Base-by-base conservation (phyloP, 2,888 invertebrate species). In the Drosophila nr. medialis region DNA sequence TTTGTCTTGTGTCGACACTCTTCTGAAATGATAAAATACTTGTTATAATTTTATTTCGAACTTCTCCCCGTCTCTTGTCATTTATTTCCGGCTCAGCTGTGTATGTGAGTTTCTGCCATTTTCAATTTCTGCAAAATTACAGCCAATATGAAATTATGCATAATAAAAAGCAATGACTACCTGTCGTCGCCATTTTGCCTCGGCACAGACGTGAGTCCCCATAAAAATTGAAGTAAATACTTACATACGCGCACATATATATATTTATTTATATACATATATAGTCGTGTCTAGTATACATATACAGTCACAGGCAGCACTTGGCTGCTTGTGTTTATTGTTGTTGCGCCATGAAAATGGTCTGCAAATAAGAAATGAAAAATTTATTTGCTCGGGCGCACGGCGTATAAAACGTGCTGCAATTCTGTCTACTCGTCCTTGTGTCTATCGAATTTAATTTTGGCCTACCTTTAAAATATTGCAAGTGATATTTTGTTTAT, bases 61-160 rank as follows among this genome's bases (percentile, higher is more conserved):
- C 58, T 40, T 53, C 29, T 51, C 11, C 24, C 29, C 50, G 60
- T 54, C 55, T 58, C 55, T 54, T 69, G 18, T 48, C 65, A 40
- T 56, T 29, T 62, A 49, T 69, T 74, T 61, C 38, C n/a, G 45
- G 18, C 58, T 24, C 27, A 38, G 42, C 32, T 50, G 30, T 54
- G 64, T 15, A 40, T 21, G 45, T 54, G 81, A 62, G 72, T 66
- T 72, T 58, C 80, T 72, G 82, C 82, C 83, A 78, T 88, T 86
- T 86, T 86, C 88, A 88, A 86, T 88, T 88, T 86, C 80, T 83
- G 86, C 80, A 76, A 83, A 88, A 86, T 88, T 86, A 86, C 86
- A 86, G 86, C 69, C 86, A 86, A 88, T 86, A 88, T 86, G 86
- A 83, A 86, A 88, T 86, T 88, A 88, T 88, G 86, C 86, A 88